Evolutionary conservation across 2,113 vertebrate genomes (phyloP).

Genomic region (Elephantulus edwardii): DNA sequence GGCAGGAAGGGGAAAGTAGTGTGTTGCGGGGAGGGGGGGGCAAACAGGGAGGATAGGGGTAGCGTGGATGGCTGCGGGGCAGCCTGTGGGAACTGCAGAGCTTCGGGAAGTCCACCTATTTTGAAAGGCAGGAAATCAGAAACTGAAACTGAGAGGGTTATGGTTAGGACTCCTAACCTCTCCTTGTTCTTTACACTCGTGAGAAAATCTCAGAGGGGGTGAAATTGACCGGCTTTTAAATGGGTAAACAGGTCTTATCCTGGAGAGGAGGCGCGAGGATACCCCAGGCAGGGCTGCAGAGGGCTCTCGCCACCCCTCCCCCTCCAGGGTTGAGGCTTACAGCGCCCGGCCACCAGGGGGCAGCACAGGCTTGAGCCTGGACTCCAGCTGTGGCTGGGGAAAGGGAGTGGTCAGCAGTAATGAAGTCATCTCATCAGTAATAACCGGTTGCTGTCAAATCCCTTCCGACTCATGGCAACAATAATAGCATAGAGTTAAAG

Average conservation of each 20-base stretch:
- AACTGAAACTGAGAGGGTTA: not conserved
- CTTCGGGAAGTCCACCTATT: not conserved
- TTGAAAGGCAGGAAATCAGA: not conserved
- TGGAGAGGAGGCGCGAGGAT: not conserved
- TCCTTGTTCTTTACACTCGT: not conserved
- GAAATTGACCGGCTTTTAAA: not conserved
- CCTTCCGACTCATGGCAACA: not conserved
- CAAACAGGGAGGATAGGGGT: no score
- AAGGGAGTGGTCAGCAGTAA: not conserved
- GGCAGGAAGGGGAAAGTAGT: not conserved
- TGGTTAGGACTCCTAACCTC: not conserved
- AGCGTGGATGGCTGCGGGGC: not conserved
- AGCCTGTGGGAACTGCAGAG: no score
- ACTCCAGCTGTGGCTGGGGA: slow-evolving; percentile 14
- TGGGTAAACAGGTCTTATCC: not conserved
- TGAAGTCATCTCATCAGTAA: slow-evolving; percentile 44
- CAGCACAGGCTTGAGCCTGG: slow-evolving; percentile 20
- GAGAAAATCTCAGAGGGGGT: not conserved
- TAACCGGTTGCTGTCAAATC: not conserved
- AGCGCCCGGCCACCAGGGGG: slow-evolving; percentile 58
- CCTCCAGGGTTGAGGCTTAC: not conserved
- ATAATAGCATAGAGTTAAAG: slow-evolving; percentile 6
- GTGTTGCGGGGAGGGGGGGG: rapidly evolving
- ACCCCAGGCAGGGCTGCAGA: not conserved
- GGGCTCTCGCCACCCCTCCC: not conserved